Evolutionary conservation across 2,113 vertebrate species (phyloP).

Genomic region (Rhipidura dahli): DNA sequence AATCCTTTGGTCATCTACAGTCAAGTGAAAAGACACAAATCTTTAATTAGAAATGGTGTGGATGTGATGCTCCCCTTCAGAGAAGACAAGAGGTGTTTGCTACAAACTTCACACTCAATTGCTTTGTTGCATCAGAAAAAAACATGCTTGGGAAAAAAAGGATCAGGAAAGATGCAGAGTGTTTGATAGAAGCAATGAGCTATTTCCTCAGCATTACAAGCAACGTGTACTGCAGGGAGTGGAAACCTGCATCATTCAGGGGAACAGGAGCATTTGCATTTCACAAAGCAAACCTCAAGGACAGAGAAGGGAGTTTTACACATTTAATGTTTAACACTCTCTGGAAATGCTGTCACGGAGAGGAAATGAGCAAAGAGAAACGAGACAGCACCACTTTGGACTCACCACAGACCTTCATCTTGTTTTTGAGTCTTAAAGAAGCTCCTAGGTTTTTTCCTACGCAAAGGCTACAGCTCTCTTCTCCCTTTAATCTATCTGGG

Average conservation of each 20-base stretch:
- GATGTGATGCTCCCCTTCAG: not conserved
- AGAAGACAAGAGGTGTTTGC: not conserved
- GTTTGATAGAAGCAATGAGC: not conserved
- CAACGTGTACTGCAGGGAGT: not conserved
- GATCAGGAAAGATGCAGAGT: not conserved
- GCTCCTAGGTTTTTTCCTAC: fast-evolving
- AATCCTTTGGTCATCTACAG: not conserved
- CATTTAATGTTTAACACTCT: fast-evolving
- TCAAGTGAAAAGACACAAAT: not conserved
- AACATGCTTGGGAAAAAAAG: not conserved
- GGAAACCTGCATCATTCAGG: not conserved
- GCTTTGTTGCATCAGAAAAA: not conserved
- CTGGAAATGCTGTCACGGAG: not conserved
- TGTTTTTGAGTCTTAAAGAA: not conserved
- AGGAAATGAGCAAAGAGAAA: not conserved
- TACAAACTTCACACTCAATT: not conserved
- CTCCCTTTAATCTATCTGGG: not conserved
- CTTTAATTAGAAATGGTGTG: not conserved
- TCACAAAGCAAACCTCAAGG: not conserved
- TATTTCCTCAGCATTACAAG: not conserved
- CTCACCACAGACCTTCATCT: not conserved
- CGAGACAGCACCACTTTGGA: not conserved
- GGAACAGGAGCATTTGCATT: not conserved
- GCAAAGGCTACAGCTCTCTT: not conserved
- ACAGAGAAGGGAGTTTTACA: not conserved